Evolutionary conservation across 2,888 invertebrate species (phyloP).

Genomic region (Dyspetes luteomarginatus): DNA sequence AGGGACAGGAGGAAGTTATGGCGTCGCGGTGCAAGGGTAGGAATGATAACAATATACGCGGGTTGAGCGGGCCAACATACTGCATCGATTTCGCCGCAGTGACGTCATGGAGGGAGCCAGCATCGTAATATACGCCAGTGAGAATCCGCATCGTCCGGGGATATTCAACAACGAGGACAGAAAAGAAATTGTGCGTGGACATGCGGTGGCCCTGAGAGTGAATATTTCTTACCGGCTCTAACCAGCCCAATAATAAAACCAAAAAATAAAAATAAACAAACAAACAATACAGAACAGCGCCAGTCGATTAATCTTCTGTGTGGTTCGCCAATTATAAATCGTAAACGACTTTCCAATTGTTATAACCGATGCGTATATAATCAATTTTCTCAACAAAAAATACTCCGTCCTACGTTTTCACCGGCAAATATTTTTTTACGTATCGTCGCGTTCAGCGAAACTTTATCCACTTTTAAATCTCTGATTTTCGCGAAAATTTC

Average conservation of each 20-base stretch:
- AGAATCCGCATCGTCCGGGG: slow-evolving; percentile 62
- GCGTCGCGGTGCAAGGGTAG: slow-evolving; percentile 42
- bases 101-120: slow-evolving; percentile 65
- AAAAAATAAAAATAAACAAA: slow-evolving; percentile 15
- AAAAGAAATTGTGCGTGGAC: slow-evolving; percentile 63
- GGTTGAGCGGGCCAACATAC: slow-evolving; percentile 36
- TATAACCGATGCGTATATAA: slow-evolving; percentile 10
- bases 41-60: slow-evolving; percentile 51
- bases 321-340: not conserved
- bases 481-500: not conserved
- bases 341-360: not conserved
- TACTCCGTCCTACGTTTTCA: slow-evolving; percentile 54
- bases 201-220: slow-evolving; percentile 74
- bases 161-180: slow-evolving; percentile 56
- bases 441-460: slow-evolving; percentile 1
- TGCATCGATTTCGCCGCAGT: slow-evolving; percentile 63
- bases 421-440: slow-evolving; percentile 20
- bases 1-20: not conserved
- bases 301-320: slow-evolving; percentile 6
- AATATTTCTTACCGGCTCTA: slow-evolving; percentile 65
- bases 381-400: slow-evolving; percentile 47
- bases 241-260: slow-evolving; percentile 58
- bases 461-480: not conserved
- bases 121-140: slow-evolving; percentile 61
- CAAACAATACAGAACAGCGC: slow-evolving; percentile 8